phyloP scores from a whole-genome alignment of 2,113 vertebrate genomes.

The Pelodiscus sinensis region DNA sequence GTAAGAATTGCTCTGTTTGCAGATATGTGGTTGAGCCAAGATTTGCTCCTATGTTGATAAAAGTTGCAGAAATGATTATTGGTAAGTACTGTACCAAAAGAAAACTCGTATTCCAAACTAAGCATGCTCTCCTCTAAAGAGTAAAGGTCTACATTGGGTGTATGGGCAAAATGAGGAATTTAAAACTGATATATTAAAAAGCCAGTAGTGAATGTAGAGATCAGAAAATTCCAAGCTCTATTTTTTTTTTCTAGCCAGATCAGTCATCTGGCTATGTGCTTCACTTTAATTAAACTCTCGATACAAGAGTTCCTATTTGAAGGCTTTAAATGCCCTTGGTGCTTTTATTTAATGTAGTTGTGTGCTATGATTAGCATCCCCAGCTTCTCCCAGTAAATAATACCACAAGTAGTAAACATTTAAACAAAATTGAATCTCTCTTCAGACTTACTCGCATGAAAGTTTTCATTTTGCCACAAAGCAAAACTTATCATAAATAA shows the following conservation, averaged over 20 bases:
- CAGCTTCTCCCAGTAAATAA: background rate
- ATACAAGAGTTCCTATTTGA: accelerated
- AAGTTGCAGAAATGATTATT: constrained; percentile 88
- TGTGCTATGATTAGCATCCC: background rate
- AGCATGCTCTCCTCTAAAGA: background rate
- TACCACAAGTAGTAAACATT: background rate
- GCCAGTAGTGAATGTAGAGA: background rate
- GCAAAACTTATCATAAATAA: background rate
- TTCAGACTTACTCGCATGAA: background rate
- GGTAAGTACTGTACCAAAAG: constrained; percentile 77
- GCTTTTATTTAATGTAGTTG: background rate
- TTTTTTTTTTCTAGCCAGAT: background rate
- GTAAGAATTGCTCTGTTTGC: constrained; percentile 45
- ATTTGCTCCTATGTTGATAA: constrained; percentile 87
- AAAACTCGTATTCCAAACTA: background rate
- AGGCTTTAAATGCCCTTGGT: background rate
- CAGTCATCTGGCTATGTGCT: background rate
- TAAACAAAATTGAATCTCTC: background rate
- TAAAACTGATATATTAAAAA: background rate
- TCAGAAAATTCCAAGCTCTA: background rate
- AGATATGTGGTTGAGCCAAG: constrained; percentile 90
- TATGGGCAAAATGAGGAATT: background rate
- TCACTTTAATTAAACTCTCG: background rate
- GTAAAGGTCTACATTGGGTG: background rate
- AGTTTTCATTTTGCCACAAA: background rate